A percentile compares a stretch with the other conserved stretches of the same genome.
Conservation (phyloP, 2,113 vertebrate species). For the Ondatra zibethicus region DNA sequence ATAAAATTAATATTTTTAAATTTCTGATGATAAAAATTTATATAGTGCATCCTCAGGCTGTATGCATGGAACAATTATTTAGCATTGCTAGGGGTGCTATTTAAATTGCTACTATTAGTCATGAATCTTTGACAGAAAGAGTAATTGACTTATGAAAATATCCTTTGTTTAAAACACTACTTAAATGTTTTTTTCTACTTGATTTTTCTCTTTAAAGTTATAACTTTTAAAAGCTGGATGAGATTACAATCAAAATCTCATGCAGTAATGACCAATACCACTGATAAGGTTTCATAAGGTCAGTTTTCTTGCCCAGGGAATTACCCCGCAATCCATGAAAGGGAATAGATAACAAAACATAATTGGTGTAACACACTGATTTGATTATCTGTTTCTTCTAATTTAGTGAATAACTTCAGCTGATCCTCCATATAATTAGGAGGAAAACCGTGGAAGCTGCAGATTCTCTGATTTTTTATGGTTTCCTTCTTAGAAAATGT, state of each 20-base stretch:
- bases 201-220: conserved; percentile 8
- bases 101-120: conserved; percentile 55
- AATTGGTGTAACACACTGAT: not conserved
- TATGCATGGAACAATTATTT: conserved; percentile 2
- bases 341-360: not conserved
- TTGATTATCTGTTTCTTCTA: conserved; percentile 27
- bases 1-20: not conserved
- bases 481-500: conserved; percentile 42
- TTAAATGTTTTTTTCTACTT: conserved; percentile 45
- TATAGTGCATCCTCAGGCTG: not conserved
- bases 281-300: not conserved
- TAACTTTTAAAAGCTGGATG: conserved; percentile 17
- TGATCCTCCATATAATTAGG: not conserved
- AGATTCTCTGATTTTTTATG: not conserved
- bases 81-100: conserved; percentile 23
- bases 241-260: conserved; percentile 23
- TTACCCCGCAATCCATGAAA: not conserved
- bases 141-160: conserved; percentile 22
- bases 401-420: not conserved
- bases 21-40: conserved; percentile 2
- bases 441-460: not conserved
- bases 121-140: conserved; percentile 27
- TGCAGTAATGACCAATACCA: not conserved
- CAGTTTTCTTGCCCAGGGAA: not conserved
- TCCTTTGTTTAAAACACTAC: conserved; percentile 42